Base-by-base conservation (phyloP, 2,888 invertebrate species). In the Agapetus fuscipes region DNA sequence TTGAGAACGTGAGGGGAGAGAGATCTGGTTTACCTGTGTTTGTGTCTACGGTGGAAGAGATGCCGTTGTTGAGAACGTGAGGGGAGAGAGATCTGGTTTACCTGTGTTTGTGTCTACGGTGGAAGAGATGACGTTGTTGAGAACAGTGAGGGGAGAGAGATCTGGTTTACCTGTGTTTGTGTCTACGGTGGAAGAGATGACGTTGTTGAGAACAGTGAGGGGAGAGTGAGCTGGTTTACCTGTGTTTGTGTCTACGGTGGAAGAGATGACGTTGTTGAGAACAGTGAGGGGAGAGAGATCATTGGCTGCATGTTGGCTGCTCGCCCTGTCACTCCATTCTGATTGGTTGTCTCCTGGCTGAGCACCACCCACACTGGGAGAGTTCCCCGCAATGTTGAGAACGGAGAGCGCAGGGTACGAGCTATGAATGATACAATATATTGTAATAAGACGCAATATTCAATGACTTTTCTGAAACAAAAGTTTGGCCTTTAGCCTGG, bases 331-430 rank as follows among this genome's bases (percentile, higher is more conserved):
- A 11, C n/a, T 2, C 28, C 10, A 7, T 17, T 54, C 59, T 45
- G 66, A 65, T 34, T 66, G 65, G 47, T 65, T 66, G 27, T 56
- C 48, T 11, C 58, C 52, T 17, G 36, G 17, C 31, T 17, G 16
- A 26, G 35, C 20, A 35, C 35, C 61, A 12, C 56, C 58, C 32
- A 41, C 31, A 28, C 55, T 51, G 45, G 51, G 52, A 5, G 24
- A n/a, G n/a, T n/a, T n/a, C n/a, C 44, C 47, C 9, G 37, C 42
- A n/a, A 39, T 30, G 14, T 36, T 37, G 42, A 62, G 54, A 36
- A 57, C 51, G 36, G 58, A 54, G 47, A 66, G 54, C 11, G 64
- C 62, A 1, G 64, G 60, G 12, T 53, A 53, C 7, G 52, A 53
- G 20, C 49, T 48, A 26, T 16, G 24, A 36, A 26, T 5, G 13